phyloP scores from a whole-genome alignment of 2,113 vertebrate species.

The Candoia aspera region DNA sequence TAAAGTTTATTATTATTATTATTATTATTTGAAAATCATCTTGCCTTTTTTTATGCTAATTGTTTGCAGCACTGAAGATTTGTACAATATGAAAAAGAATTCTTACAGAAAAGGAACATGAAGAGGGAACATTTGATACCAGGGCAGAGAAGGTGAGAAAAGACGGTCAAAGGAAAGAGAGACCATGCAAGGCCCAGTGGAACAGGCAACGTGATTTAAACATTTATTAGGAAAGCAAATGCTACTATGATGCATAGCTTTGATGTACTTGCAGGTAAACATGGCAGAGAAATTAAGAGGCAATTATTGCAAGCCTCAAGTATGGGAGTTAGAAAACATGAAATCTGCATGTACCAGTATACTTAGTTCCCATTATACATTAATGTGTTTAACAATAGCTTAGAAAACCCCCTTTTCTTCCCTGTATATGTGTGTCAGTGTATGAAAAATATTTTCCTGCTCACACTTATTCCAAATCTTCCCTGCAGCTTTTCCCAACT shows the following conservation, averaged over 20 bases:
- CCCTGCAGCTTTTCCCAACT: not conserved
- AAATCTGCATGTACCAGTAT: no score
- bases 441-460: not conserved
- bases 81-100: not conserved
- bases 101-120: not conserved
- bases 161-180: not conserved
- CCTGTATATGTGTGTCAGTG: no score
- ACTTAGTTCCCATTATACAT: not conserved
- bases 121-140: not conserved
- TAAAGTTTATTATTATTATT: conserved; percentile 41
- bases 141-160: not conserved
- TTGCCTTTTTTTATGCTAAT: not conserved
- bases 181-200: not conserved
- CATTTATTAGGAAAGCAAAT: not conserved
- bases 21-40: not conserved
- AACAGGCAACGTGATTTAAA: not conserved
- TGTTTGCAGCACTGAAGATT: not conserved
- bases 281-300: not conserved
- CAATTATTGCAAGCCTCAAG: not conserved
- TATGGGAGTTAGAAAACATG: not conserved
- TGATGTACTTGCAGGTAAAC: not conserved
- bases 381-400: not conserved
- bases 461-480: not conserved
- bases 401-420: not conserved
- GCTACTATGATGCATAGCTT: not conserved